Evolutionary conservation across 2,797 vertebrate genomes (phyloP), one percentile per base, ranked within the genome.

Genomic region (Toxotes lorentzi): DNA sequence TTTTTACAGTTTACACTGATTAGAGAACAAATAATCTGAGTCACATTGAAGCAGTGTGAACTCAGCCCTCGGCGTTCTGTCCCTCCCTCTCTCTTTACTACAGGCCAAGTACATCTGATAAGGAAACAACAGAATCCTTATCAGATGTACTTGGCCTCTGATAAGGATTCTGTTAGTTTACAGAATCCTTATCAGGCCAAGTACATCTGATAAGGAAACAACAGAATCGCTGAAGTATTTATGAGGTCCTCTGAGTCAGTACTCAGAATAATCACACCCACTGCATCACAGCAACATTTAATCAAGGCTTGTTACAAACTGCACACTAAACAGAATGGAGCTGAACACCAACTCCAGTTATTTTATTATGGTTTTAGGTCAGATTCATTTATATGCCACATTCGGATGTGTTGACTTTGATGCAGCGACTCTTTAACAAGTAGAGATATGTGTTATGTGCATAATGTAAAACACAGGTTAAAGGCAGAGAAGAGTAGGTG

Each of bases 211-310:
- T 82, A 62, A 84, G 67, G 43, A 78, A 78, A 40, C n/a, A n/a
- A 63, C 69, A 51, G 59, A 65, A 43, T 13, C 16, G 43, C 59
- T 82, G 30, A 75, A 85, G 70, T 71, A 72, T 86, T 88, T 63
- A 83, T 61, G 67, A 85, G 64, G 48, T 57, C 35, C 34, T 62
- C 24, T 23, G 70, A 65, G 76, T 65, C 16, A 10, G 10, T 13
- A 14, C 34, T 65, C 56, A 68, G 78, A 66, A 83, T 73, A 65
- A 78, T 82, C 45, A 43, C 19, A 0, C 71, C 16, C 13, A 13
- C 14, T 0, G n/a, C 32, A 62, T 11, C 30, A 21, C 61, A 8
- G 53, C 34, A 43, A 6, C 48, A 5, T 40, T 70, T 81, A 45
- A 70, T 64, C 9, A 0, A 24, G 19, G 40, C 50, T 21, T 14